Conservation (phyloP, 2,797 vertebrate species). For the Pseudochirops cupreus region DNA sequence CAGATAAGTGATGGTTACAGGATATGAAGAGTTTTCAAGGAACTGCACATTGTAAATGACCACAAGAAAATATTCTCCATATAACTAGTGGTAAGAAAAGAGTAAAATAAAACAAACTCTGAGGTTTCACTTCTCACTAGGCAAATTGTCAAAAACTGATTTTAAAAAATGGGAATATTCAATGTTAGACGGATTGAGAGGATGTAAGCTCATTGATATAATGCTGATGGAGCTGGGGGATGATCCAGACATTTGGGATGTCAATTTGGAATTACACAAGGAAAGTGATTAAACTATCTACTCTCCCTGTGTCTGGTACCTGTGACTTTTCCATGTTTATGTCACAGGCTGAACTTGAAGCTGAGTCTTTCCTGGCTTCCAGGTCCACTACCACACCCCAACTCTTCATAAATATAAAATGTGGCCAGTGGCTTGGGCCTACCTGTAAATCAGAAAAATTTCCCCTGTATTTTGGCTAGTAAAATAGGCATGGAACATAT, state of each 20-base stretch:
- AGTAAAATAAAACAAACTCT: not conserved
- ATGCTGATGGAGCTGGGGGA: not conserved
- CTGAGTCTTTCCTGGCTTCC: not conserved
- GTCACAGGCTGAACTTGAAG: not conserved
- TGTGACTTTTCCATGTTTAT: not conserved
- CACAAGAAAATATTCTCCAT: not conserved
- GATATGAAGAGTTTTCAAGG: not conserved
- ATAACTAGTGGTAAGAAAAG: not conserved
- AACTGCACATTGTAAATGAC: not conserved
- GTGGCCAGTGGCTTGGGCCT: not conserved
- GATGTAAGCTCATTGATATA: not conserved
- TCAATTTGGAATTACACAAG: not conserved
- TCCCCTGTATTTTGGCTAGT: not conserved
- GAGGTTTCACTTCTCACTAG: not conserved
- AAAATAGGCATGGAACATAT: not conserved
- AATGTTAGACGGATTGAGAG: not conserved
- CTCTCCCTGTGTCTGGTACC: not conserved
- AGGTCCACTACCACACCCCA: not conserved
- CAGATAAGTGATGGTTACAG: not conserved
- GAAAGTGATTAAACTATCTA: not conserved
- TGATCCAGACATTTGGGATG: not conserved
- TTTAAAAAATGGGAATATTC: not conserved
- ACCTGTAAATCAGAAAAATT: constrained; percentile 14
- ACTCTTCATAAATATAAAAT: not conserved
- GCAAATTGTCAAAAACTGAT: not conserved